These are phyloP conservation scores for Plodia interpunctella DNA, from an alignment of 1,140 invertebrate species.

Conservation along the genomic window DNA sequence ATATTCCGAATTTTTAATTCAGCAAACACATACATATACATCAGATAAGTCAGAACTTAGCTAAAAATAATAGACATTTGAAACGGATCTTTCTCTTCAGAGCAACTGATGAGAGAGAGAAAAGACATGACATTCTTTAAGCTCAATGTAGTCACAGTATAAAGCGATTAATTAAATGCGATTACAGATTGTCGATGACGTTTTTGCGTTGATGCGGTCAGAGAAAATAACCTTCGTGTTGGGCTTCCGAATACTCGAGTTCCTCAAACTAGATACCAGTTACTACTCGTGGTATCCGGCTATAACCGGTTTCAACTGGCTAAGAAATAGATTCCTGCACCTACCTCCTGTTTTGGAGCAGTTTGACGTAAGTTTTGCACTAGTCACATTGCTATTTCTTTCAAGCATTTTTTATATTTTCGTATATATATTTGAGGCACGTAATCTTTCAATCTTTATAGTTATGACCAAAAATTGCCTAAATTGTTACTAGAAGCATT, in stretches of 20 bases:
- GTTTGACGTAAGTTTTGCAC: constrained; percentile 52
- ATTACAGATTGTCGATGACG: constrained; percentile 85
- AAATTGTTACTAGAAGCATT: not conserved
- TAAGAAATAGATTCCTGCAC: constrained; percentile 70
- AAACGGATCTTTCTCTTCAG: too few species aligned
- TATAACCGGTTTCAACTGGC: constrained; percentile 69
- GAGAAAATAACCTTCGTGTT: constrained; percentile 65
- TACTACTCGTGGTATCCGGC: constrained; percentile 83
- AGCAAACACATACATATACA: too few species aligned
- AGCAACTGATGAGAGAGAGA: too few species aligned
- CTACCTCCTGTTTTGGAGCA: constrained; percentile 40
- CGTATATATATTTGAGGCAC: too few species aligned
- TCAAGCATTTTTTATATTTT: too few species aligned
- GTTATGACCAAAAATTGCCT: too few species aligned
- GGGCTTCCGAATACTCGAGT: constrained; percentile 79
- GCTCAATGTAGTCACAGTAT: too few species aligned
- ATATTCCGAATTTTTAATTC: too few species aligned
- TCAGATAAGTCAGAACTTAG: too few species aligned
- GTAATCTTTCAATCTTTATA: too few species aligned
- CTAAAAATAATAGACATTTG: too few species aligned
- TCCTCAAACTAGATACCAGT: constrained; percentile 80
- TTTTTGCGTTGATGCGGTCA: constrained; percentile 80
- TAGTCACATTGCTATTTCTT: not conserved
- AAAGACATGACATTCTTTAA: too few species aligned
- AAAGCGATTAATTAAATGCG: not conserved